phyloP scores from a whole-genome alignment of 1,140 invertebrate species.

The Cyphomyrmex costatus region DNA sequence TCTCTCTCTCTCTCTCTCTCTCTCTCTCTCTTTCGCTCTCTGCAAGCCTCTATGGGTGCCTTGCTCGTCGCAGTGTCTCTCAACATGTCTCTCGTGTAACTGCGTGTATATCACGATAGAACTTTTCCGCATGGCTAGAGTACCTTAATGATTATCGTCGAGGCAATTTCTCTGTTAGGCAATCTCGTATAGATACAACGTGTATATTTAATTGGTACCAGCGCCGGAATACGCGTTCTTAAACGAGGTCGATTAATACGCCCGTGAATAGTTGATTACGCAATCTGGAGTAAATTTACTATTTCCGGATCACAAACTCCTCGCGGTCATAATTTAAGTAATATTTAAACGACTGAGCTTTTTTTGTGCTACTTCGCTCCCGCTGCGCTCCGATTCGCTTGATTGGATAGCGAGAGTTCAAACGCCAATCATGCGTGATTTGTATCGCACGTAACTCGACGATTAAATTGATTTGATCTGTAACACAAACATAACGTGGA shows the following conservation, averaged over 20 bases:
- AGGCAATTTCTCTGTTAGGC: constrained; percentile 51
- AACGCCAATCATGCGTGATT: constrained; percentile 54
- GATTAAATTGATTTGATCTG: constrained; percentile 34
- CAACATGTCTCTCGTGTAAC: constrained; percentile 32
- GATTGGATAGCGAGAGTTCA: constrained; percentile 46
- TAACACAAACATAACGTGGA: constrained; percentile 22
- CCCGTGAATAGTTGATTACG: constrained; percentile 30
- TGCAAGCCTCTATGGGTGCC: constrained; percentile 42
- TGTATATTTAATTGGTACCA: constrained; percentile 55
- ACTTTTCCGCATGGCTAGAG: constrained; percentile 3
- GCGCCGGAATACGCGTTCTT: constrained; percentile 11
- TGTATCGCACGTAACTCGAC: constrained; percentile 36
- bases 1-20: constrained; percentile 47
- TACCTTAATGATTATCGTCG: constrained; percentile 37
- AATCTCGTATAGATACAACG: constrained; percentile 6
- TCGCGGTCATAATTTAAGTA: constrained; percentile 12
- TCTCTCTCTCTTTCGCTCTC: constrained; percentile 62
- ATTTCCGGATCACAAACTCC: constrained; percentile 25
- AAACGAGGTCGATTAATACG: constrained; percentile 51
- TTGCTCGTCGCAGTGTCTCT: constrained; percentile 69
- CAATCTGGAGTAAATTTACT: constrained; percentile 29
- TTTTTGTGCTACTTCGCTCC: constrained; percentile 22
- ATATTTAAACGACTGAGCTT: constrained; percentile 24
- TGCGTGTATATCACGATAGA: background rate
- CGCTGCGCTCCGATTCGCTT: constrained; percentile 54